A percentile compares a stretch with the other conserved stretches of the same genome.
phyloP scores from a whole-genome alignment of 2,888 invertebrate species.

The Cephus runcator region DNA sequence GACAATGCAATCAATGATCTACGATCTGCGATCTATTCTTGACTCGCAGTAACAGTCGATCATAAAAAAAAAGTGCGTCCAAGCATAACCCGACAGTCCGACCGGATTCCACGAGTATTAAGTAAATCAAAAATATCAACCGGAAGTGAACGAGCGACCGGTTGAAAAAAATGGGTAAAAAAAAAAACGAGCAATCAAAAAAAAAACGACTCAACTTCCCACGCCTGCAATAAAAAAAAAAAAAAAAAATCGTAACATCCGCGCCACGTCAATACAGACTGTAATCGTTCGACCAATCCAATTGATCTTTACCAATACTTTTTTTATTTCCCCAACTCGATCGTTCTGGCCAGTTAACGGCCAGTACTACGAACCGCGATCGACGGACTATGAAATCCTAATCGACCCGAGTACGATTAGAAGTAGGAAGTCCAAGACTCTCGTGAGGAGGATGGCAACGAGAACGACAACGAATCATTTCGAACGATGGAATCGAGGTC shows the following conservation, averaged over 20 bases:
- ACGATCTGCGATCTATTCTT: neutral
- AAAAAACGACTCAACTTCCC: neutral
- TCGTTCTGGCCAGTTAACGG: neutral
- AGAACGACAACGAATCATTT: conserved; percentile 11
- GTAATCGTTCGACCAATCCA: neutral
- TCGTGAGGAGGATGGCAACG: neutral
- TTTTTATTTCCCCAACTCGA: neutral
- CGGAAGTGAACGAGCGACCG: neutral
- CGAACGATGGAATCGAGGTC: conserved; percentile 39
- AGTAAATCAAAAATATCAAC: neutral
- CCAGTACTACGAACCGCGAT: neutral
- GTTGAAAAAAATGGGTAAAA: neutral
- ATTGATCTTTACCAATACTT: neutral
- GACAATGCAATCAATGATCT: neutral
- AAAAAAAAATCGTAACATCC: neutral
- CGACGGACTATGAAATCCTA: neutral
- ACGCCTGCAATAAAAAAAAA: neutral
- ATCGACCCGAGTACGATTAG: neutral
- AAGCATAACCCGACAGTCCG: neutral
- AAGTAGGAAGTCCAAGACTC: neutral
- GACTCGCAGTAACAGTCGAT: neutral
- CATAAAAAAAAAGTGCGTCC: neutral
- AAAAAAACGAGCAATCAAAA: neutral
- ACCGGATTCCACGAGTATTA: neutral
- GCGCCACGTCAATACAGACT: neutral